A percentile compares a stretch with the other conserved stretches of the same genome.
These are phyloP conservation scores for Nasonia giraulti DNA, from an alignment of 1,140 invertebrate genomes.

Conservation along the genomic window DNA sequence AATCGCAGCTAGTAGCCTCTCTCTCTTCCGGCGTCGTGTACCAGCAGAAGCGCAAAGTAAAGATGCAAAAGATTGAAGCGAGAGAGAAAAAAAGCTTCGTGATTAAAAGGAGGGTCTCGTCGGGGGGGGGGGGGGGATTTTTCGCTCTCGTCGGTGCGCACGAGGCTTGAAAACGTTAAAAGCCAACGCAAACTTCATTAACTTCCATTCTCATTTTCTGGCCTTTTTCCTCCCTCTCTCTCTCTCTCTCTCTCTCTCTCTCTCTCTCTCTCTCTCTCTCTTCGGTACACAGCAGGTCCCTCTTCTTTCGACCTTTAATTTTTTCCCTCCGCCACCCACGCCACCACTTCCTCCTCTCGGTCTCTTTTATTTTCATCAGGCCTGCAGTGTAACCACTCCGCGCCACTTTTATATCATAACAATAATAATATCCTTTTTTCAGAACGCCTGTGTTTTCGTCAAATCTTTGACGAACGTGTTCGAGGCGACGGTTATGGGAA, in stretches of 20 bases:
- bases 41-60: neutral
- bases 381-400: too few species aligned
- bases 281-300: neutral
- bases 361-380: neutral
- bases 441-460: neutral
- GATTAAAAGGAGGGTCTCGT: slow-evolving; percentile 16
- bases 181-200: slow-evolving; percentile 42
- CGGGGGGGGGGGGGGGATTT: neutral
- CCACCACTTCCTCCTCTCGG: neutral
- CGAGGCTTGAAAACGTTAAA: slow-evolving; percentile 41
- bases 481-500: neutral
- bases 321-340: neutral
- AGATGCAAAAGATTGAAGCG: slow-evolving; percentile 13
- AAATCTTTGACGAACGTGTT: too few species aligned
- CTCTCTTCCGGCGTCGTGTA: neutral
- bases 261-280: neutral
- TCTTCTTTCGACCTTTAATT: slow-evolving; percentile 8
- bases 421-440: neutral
- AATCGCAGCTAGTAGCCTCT: slow-evolving; percentile 23
- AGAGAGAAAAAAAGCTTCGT: neutral
- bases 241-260: neutral
- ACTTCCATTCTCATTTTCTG: slow-evolving; percentile 44
- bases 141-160: neutral
- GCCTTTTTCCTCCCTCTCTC: neutral
- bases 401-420: neutral